phyloP scores from a whole-genome alignment of 1,140 invertebrate genomes.

The Drosophila kanapiae region DNA sequence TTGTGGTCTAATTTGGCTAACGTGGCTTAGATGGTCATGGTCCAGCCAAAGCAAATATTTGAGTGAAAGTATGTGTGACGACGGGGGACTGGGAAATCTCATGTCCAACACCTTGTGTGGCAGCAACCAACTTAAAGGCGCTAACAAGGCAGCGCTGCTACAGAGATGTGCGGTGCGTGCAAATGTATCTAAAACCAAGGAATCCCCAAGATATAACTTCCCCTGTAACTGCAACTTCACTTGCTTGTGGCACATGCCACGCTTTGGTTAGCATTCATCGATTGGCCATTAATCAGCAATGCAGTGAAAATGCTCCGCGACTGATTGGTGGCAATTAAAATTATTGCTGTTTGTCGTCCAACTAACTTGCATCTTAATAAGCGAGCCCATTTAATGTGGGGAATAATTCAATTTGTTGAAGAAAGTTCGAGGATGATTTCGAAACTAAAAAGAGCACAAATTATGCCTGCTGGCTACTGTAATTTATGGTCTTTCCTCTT shows the following conservation, averaged over 20 bases:
- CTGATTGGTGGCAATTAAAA: constrained; percentile 40
- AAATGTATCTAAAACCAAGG: constrained; percentile 5
- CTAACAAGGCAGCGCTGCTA: constrained; percentile 25
- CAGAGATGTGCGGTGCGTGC: constrained; percentile 17
- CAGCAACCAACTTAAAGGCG: constrained; percentile 1
- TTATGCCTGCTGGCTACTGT: too few relatives aligned
- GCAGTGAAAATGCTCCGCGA: constrained; percentile 37
- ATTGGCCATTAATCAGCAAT: constrained; percentile 49
- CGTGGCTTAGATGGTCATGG: constrained; percentile 41
- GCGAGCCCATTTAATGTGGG: constrained; percentile 45
- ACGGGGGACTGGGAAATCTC: constrained; percentile 19
- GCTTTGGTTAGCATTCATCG: constrained; percentile 37
- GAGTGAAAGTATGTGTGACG: constrained; percentile 72
- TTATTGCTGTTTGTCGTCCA: constrained; percentile 20
- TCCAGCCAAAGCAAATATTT: constrained; percentile 73
- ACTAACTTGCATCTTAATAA: constrained; percentile 26
- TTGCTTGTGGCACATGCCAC: constrained; percentile 39
- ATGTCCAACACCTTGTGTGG: constrained; percentile 64
- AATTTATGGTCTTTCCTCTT: neutral
- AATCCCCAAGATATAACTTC: neutral
- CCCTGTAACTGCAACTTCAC: neutral
- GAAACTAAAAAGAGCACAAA: neutral
- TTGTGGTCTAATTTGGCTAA: constrained; percentile 71
- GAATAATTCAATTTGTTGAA: constrained; percentile 28
- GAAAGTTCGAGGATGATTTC: neutral